phyloP scores from a whole-genome alignment of 2,113 vertebrate species.

The Corvus cornix region DNA sequence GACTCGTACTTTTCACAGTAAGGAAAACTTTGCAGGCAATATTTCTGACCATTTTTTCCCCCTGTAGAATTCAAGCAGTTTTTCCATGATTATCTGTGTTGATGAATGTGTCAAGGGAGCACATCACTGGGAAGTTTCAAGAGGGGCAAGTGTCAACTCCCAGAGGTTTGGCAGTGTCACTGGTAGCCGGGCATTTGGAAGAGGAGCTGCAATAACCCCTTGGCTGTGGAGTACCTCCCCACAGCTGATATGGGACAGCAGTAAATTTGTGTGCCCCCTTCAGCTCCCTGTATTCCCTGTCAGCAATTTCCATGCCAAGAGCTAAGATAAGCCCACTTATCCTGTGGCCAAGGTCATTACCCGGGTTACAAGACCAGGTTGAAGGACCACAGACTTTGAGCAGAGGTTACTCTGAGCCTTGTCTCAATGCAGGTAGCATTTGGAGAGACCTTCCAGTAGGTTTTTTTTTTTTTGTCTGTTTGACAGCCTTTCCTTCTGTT shows the following conservation, averaged over 20 bases:
- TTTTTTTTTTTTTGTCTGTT: not conserved
- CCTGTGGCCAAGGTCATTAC: not conserved
- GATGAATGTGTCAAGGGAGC: fast-evolving
- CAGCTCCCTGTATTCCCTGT: not conserved
- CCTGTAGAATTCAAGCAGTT: not conserved
- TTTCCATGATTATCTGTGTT: not conserved
- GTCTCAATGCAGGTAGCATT: not conserved
- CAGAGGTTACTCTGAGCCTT: not conserved
- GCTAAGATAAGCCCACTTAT: not conserved
- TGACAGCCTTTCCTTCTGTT: not conserved
- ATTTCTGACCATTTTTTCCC: not conserved
- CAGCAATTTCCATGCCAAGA: not conserved
- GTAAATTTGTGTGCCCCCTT: fast-evolving
- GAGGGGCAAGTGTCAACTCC: not conserved
- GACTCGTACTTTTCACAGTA: fast-evolving
- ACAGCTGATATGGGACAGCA: not conserved
- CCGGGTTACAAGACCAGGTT: not conserved
- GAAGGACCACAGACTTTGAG: not conserved
- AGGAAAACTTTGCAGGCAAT: not conserved
- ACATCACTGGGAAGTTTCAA: not conserved
- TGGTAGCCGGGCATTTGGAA: not conserved
- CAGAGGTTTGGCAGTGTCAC: not conserved
- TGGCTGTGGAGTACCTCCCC: not conserved
- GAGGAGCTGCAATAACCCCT: not conserved
- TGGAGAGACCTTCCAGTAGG: not conserved